Evolutionary conservation across 2,888 invertebrate species (phyloP).

Genomic region (Geophilus truncorum): DNA sequence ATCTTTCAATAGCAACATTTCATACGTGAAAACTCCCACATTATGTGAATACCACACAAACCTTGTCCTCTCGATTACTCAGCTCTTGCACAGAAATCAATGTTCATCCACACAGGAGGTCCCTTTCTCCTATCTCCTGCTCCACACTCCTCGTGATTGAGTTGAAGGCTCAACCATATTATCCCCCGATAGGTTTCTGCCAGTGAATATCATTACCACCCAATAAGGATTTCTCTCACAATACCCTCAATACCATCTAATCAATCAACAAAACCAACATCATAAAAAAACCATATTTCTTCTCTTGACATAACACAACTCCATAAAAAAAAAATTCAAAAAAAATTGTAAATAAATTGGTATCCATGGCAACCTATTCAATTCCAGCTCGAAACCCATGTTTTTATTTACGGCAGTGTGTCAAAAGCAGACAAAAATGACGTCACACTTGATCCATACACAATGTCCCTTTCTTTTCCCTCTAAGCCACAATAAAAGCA

Average conservation of each 20-base stretch:
- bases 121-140: not conserved
- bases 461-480: not conserved
- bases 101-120: not conserved
- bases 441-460: not conserved
- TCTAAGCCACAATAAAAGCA: slow-evolving; percentile 1
- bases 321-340: not conserved
- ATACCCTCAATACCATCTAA: not conserved
- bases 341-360: not conserved
- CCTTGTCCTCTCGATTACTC: not conserved
- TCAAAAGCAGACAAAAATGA: not conserved
- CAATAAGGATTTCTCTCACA: not conserved
- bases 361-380: not conserved
- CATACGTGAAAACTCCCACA: not conserved
- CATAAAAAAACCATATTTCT: too few species aligned
- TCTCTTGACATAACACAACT: too few species aligned
- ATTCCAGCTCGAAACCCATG: not conserved
- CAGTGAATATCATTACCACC: slow-evolving; percentile 1
- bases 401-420: not conserved
- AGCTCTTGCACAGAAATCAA: not conserved
- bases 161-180: slow-evolving; percentile 7
- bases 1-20: not conserved
- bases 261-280: not conserved
- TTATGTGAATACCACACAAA: not conserved
- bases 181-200: not conserved
- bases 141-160: not conserved